Base-by-base conservation (phyloP, 2,113 vertebrate genomes). In the Lynx canadensis region DNA sequence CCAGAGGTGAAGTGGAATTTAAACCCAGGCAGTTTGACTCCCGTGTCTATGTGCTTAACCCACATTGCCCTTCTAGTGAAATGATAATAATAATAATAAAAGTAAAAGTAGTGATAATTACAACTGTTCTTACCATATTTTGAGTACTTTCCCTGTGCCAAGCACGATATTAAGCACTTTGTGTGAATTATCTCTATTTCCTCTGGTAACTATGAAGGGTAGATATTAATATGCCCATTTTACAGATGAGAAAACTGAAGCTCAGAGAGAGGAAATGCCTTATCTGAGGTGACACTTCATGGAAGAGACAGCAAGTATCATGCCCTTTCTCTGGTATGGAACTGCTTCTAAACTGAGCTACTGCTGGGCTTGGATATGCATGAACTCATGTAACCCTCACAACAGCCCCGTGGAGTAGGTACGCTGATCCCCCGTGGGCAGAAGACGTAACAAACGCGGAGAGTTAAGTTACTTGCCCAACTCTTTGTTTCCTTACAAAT, bases 381-480 rank as follows among this genome's bases (percentile, higher is more conserved):
- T 27, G 9, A 60, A 10, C 73, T 82, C 85, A 81, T 91, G 55
- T 65, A 55, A 65, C 36, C 73, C 41, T 69, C 91, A 38, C 10
- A 80, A 27, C 3, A 69, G 78, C 29, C 84, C 74, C 15, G 5
- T 0, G 4, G 73, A 48, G 5, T 33, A 25, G 18, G 13, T 18
- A n/a, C 57, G 16, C 2, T 31, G 23, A 38, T 9, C 48, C 36
- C 9, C 27, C 10, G 4, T 31, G 36, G 0, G 1, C 7, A 2
- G 19, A 23, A 21, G 38, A 85, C 38, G 48, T 29, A 31, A 33
- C 31, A 45, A 13, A 89, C 21, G 18, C 13, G 29, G 19, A 16
- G 82, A 57, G 73, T n/a, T 25, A 66, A 93, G n/a, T 31, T 57
- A 25, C 66, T 45, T 60, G 38, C 69, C 86, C 50, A 25, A 21